A percentile compares a stretch with the other conserved stretches of the same genome.
Conservation (phyloP, 2,797 vertebrate genomes). For the Phataginus tricuspis region DNA sequence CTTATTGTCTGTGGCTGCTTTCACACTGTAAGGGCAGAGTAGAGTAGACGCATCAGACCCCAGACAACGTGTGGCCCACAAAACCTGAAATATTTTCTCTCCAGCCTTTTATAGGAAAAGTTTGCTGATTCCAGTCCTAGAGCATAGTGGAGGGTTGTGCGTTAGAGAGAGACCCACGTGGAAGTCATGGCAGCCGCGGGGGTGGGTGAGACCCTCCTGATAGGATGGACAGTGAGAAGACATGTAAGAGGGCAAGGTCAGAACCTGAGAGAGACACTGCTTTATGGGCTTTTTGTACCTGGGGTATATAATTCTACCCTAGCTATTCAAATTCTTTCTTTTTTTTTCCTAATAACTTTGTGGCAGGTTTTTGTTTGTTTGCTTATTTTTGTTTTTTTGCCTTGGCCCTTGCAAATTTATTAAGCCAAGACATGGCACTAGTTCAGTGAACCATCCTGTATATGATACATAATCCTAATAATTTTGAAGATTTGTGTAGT, state of each 20-base stretch:
- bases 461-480: constrained; percentile 13
- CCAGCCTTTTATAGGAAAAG: neutral
- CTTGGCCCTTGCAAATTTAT: constrained; percentile 15
- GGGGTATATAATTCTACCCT: neutral
- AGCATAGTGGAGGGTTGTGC: neutral
- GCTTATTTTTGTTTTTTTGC: neutral
- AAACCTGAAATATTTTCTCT: neutral
- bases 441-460: neutral
- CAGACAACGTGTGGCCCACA: neutral
- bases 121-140: neutral
- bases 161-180: neutral
- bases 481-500: neutral
- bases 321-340: neutral
- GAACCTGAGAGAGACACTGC: neutral
- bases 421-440: constrained; percentile 24
- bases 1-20: neutral
- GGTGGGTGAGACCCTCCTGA: neutral
- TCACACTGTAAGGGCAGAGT: neutral
- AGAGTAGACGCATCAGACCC: neutral
- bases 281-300: neutral
- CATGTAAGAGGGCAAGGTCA: neutral
- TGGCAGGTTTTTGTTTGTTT: neutral
- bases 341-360: neutral
- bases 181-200: neutral
- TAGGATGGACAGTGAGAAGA: neutral